These are phyloP conservation scores for Drosophila pandora DNA, from an alignment of 1,140 invertebrate species.

Conservation along the genomic window DNA sequence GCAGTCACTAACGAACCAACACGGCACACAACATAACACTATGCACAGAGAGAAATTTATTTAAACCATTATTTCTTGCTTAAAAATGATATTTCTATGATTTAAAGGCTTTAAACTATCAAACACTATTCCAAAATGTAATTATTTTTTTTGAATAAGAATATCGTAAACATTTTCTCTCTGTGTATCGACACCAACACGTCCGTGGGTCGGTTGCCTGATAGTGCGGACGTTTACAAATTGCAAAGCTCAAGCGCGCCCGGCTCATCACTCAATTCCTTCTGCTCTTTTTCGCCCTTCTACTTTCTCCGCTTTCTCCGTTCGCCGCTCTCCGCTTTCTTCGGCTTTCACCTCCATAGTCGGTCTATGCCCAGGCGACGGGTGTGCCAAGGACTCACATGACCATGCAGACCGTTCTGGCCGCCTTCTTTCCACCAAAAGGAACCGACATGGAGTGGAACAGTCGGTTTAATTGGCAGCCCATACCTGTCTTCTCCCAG, in stretches of 20 bases:
- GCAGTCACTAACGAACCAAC: slow-evolving; percentile 66
- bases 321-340: background rate
- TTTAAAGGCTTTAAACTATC: too few species aligned
- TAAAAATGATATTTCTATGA: slow-evolving; percentile 2
- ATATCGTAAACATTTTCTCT: slow-evolving; percentile 11
- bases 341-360: slow-evolving; percentile 29
- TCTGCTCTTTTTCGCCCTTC: slow-evolving; percentile 30
- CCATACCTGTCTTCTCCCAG: slow-evolving; percentile 89
- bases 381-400: slow-evolving; percentile 90
- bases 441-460: slow-evolving; percentile 86
- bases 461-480: slow-evolving; percentile 88
- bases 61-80: background rate
- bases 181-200: slow-evolving; percentile 14
- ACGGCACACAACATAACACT: slow-evolving; percentile 10
- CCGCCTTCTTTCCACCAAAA: slow-evolving; percentile 88
- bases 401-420: slow-evolving; percentile 88
- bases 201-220: slow-evolving; percentile 47
- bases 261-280: slow-evolving; percentile 78
- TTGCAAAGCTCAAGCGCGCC: slow-evolving; percentile 75
- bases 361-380: slow-evolving; percentile 88
- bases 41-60: slow-evolving; percentile 27
- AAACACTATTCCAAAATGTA: background rate
- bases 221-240: slow-evolving; percentile 80
- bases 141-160: background rate
- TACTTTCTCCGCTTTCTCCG: slow-evolving; percentile 12